Percentiles rank a stretch among this genome's conserved stretches.
Evolutionary conservation across 2,888 invertebrate genomes (phyloP).

Genomic region (Volucella inflata): DNA sequence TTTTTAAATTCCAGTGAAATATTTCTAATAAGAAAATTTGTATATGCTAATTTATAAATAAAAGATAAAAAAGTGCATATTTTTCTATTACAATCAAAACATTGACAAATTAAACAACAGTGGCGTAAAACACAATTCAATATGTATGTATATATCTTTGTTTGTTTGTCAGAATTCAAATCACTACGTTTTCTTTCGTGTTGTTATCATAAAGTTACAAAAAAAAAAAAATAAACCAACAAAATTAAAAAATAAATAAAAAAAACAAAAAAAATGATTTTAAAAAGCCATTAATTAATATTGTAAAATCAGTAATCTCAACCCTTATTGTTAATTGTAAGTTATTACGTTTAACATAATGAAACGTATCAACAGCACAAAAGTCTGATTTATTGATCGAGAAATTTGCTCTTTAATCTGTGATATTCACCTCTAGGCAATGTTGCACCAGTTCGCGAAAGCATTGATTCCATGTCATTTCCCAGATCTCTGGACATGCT

Average conservation of each 20-base stretch:
- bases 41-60: slow-evolving; percentile 61
- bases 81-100: slow-evolving; percentile 61
- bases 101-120: slow-evolving; percentile 66
- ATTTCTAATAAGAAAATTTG: slow-evolving; percentile 46
- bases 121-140: slow-evolving; percentile 72
- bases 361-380: slow-evolving; percentile 68
- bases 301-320: slow-evolving; percentile 57
- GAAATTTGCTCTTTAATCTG: slow-evolving; percentile 84
- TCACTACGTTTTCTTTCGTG: slow-evolving; percentile 70
- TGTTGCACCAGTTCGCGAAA: slow-evolving; percentile 86
- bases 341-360: slow-evolving; percentile 62
- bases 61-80: slow-evolving; percentile 55
- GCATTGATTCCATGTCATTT: slow-evolving; percentile 90
- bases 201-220: slow-evolving; percentile 52
- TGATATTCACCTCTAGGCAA: slow-evolving; percentile 89
- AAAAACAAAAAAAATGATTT: slow-evolving; percentile 44
- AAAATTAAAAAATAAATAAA: slow-evolving; percentile 45
- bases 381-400: slow-evolving; percentile 80
- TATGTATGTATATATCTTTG: slow-evolving; percentile 60
- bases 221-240: slow-evolving; percentile 23
- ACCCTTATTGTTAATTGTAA: slow-evolving; percentile 65
- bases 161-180: slow-evolving; percentile 70
- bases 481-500: slow-evolving; percentile 88
- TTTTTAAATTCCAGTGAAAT: slow-evolving; percentile 58
- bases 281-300: slow-evolving; percentile 69